Conservation (phyloP, 2,113 vertebrate genomes). For the Pteropus alecto region DNA sequence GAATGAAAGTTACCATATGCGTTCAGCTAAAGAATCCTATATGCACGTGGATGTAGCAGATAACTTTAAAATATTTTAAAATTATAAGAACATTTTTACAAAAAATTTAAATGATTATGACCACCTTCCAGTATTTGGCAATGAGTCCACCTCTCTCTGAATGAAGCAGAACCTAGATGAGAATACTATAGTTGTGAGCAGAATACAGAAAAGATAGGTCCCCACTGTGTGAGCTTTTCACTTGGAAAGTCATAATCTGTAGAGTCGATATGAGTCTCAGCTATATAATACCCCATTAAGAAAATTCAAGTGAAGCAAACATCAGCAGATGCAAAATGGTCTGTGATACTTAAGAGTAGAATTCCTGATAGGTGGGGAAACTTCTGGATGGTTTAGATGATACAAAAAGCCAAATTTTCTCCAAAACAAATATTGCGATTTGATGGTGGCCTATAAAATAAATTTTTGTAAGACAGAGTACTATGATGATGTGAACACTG, state of each 20-base stretch:
- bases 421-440: background rate
- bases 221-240: background rate
- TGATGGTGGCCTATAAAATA: background rate
- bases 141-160: background rate
- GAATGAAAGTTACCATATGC: background rate
- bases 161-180: background rate
- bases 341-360: background rate
- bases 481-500: background rate
- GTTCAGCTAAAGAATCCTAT: background rate
- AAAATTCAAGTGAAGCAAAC: background rate
- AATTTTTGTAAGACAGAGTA: background rate
- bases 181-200: background rate
- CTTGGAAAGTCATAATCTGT: background rate
- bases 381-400: background rate
- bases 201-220: background rate
- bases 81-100: background rate
- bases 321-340: background rate
- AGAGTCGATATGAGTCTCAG: background rate
- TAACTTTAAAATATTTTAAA: background rate
- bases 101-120: background rate
- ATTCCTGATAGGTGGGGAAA: background rate
- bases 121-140: background rate
- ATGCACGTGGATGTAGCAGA: background rate
- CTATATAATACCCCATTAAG: background rate
- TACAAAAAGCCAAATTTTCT: background rate